Evolutionary conservation across 2,888 invertebrate species (phyloP).

Genomic region (Cheiracanthium punctorium): DNA sequence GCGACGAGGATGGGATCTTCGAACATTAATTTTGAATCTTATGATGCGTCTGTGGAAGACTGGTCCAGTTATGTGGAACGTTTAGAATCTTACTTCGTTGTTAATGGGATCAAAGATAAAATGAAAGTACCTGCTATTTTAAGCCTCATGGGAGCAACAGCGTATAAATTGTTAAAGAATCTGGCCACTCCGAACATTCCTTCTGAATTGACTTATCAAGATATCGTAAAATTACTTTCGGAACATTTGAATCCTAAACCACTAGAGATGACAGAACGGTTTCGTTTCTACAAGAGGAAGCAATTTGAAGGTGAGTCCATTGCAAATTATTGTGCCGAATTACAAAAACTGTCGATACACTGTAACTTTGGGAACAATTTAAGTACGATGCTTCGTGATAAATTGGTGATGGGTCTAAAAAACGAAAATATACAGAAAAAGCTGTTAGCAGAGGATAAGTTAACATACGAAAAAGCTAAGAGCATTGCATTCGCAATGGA

Average conservation of each 20-base stretch:
- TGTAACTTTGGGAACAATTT: slow-evolving; percentile 50
- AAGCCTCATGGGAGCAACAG: slow-evolving; percentile 40
- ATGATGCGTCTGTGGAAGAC: slow-evolving; percentile 45
- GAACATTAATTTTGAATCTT: slow-evolving; percentile 47
- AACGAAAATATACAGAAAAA: slow-evolving; percentile 48
- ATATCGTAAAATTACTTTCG: slow-evolving; percentile 46
- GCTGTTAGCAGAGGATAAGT: slow-evolving; percentile 45
- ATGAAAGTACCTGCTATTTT: slow-evolving; percentile 45
- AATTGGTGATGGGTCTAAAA: slow-evolving; percentile 42
- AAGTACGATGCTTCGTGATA: slow-evolving; percentile 51
- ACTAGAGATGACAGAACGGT: slow-evolving; percentile 47
- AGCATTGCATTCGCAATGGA: slow-evolving; percentile 48
- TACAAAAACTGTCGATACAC: slow-evolving; percentile 52
- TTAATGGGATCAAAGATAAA: slow-evolving; percentile 42
- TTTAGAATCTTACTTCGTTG: slow-evolving; percentile 47
- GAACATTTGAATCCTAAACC: slow-evolving; percentile 48
- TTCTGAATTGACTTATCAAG: slow-evolving; percentile 45
- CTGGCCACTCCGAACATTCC: slow-evolving; percentile 44
- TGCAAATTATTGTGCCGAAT: slow-evolving; percentile 53
- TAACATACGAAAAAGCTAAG: slow-evolving; percentile 43
- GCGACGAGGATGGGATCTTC: slow-evolving; percentile 45
- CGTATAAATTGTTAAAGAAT: slow-evolving; percentile 45
- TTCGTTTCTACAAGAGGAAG: slow-evolving; percentile 55
- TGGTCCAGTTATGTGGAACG: slow-evolving; percentile 49
- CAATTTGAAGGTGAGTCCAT: slow-evolving; percentile 52